Base-by-base conservation (phyloP, 1,140 invertebrate genomes). In the Plutomurus gul region DNA sequence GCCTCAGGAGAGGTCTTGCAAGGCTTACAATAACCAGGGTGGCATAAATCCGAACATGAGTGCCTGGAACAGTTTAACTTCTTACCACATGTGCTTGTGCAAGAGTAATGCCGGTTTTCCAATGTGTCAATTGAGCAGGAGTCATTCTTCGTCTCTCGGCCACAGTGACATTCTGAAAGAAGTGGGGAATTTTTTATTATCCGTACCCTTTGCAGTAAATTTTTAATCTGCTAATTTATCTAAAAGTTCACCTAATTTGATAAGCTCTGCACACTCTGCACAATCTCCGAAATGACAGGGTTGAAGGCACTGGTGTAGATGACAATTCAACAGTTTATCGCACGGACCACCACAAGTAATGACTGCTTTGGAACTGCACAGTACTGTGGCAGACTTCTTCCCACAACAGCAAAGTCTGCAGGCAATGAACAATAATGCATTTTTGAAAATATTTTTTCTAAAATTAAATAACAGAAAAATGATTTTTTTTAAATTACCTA, bases 281-380 rank as follows among this genome's bases (percentile, higher is more conserved):
- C 88, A 90, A 4, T 83, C 73, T 4, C 87, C 90, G 75, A 85
- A 85, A 85, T 92, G 91, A 84, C 91, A 92, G 1, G 73, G 84
- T 83, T 87, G 85, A 13, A 47, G 78, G 82, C 92, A 93, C 22
- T 83, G 84, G 84, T 93, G 91, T 7, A 87, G 85, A 16, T 88
- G 88, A 87, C 95, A 96, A 71, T 91, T 90, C 0, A 97, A 87
- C 5, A 86, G 39, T 85, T 93, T 94, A 0, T 88, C 87, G 86
- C 95, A 96, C 5, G 88, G 87, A 13, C 89, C 87, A 0, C 91
- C 91, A 85, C 97, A 99, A 0, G 91, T 87, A 13, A 97, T 87
- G 1, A 89, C 84, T 36, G 90, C 85, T 49, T 90, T 91, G 77
- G 90, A 88, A 82, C 91, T 91, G 85, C 94, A 96, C 46, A 92